A percentile compares a stretch with the other conserved stretches of the same genome.
These are phyloP conservation scores for Teleogryllus oceanicus DNA, from an alignment of 2,888 invertebrate genomes.

Conservation along the genomic window DNA sequence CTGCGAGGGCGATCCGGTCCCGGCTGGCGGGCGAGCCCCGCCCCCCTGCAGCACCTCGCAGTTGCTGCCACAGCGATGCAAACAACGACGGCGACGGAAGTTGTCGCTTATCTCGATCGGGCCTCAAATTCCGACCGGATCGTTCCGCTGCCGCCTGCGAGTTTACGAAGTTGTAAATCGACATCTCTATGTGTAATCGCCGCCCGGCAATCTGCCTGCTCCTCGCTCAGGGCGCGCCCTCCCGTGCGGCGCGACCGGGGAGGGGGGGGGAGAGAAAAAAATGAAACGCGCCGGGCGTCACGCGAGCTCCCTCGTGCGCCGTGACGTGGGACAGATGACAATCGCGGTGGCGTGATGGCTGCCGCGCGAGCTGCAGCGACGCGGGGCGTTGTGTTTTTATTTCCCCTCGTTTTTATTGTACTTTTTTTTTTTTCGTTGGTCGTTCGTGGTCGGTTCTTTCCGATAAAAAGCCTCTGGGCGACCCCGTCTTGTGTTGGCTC, in stretches of 20 bases:
- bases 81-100: background rate
- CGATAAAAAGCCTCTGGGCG: too few relatives aligned
- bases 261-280: background rate
- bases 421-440: too few relatives aligned
- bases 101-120: background rate
- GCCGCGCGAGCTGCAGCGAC: background rate
- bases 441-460: too few relatives aligned
- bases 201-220: background rate
- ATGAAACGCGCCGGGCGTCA: background rate
- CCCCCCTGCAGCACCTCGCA: too few relatives aligned
- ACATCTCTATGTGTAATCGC: background rate
- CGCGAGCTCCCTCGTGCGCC: background rate
- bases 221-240: background rate
- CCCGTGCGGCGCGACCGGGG: background rate
- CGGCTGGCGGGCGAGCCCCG: too few relatives aligned
- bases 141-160: background rate
- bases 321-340: constrained; percentile 18
- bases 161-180: background rate
- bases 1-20: too few relatives aligned
- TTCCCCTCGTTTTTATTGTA: too few relatives aligned
- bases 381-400: too few relatives aligned
- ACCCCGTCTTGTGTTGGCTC: too few relatives aligned
- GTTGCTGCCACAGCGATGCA: background rate
- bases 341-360: constrained; percentile 6
- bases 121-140: background rate